phyloP scores from a whole-genome alignment of 2,888 invertebrate genomes.

The Caenorhabditis sulstoni region DNA sequence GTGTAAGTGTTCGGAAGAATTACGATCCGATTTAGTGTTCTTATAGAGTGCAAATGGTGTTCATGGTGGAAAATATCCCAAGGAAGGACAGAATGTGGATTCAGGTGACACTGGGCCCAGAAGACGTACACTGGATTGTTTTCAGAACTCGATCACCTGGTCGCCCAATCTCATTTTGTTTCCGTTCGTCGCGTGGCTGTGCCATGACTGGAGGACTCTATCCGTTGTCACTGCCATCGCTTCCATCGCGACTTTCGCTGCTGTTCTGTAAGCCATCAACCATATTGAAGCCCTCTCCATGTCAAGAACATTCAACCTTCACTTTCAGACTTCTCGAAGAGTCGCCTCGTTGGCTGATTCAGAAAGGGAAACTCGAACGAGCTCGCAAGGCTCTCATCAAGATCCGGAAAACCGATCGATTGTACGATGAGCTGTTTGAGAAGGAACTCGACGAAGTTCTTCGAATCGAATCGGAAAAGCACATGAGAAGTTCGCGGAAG shows the following conservation, averaged over 20 bases:
- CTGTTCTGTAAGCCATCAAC: slow-evolving; percentile 15
- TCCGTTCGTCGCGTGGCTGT: slow-evolving; percentile 69
- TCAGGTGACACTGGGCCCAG: slow-evolving; percentile 22
- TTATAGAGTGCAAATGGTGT: slow-evolving; percentile 72
- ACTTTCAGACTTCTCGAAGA: slow-evolving; percentile 52
- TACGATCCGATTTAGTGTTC: neutral
- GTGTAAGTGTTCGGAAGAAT: slow-evolving; percentile 34
- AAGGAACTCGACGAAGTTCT: slow-evolving; percentile 44
- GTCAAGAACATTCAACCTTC: neutral
- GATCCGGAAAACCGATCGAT: slow-evolving; percentile 51
- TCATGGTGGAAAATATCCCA: slow-evolving; percentile 77
- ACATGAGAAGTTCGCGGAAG: slow-evolving; percentile 35
- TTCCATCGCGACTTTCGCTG: slow-evolving; percentile 35
- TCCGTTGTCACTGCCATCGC: slow-evolving; percentile 39
- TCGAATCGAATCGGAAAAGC: slow-evolving; percentile 38
- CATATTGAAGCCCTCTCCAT: neutral
- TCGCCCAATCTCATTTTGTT: slow-evolving; percentile 77
- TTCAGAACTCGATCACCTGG: slow-evolving; percentile 66
- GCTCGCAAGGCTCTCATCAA: slow-evolving; percentile 35
- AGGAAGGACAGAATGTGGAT: slow-evolving; percentile 75
- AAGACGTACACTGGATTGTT: neutral
- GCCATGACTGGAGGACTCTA: slow-evolving; percentile 51
- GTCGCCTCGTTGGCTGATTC: slow-evolving; percentile 59
- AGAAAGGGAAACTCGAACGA: slow-evolving; percentile 52
- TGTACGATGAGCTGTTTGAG: slow-evolving; percentile 43